Evolutionary conservation across 2,888 invertebrate species (phyloP).

Genomic region (Hedya salicella): DNA sequence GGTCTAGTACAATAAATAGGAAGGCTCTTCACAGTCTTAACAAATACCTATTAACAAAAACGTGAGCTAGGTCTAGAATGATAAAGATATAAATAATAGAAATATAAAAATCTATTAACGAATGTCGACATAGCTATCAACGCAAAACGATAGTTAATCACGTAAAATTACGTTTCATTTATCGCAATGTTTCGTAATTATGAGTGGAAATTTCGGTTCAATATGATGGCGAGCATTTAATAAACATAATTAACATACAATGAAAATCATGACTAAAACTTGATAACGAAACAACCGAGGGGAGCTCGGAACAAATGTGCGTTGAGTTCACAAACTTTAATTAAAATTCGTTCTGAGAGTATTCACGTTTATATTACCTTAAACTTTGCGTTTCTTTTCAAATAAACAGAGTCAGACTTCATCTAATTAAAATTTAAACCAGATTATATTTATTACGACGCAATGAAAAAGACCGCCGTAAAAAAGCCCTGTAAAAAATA

Average conservation of each 20-base stretch:
- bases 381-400: neutral
- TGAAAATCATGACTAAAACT: constrained; percentile 12
- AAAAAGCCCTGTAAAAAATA: constrained; percentile 16
- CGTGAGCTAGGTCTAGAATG: constrained; percentile 6
- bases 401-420: constrained; percentile 6
- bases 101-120: neutral
- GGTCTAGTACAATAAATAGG: neutral
- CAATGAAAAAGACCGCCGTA: constrained; percentile 14
- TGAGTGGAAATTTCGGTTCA: neutral
- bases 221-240: neutral
- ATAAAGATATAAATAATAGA: constrained; percentile 13
- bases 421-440: constrained; percentile 4
- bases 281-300: constrained; percentile 6
- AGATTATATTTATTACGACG: neutral
- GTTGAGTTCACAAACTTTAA: constrained; percentile 23
- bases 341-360: constrained; percentile 10
- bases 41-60: constrained; percentile 22
- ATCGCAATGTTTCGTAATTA: neutral
- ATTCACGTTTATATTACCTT: neutral
- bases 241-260: constrained; percentile 9
- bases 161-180: neutral
- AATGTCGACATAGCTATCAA: constrained; percentile 5
- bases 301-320: constrained; percentile 15
- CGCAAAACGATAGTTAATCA: neutral
- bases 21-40: constrained; percentile 17